Evolutionary conservation across 2,797 vertebrate species (phyloP).

Genomic region (Helicolenus hilgendorfi): DNA sequence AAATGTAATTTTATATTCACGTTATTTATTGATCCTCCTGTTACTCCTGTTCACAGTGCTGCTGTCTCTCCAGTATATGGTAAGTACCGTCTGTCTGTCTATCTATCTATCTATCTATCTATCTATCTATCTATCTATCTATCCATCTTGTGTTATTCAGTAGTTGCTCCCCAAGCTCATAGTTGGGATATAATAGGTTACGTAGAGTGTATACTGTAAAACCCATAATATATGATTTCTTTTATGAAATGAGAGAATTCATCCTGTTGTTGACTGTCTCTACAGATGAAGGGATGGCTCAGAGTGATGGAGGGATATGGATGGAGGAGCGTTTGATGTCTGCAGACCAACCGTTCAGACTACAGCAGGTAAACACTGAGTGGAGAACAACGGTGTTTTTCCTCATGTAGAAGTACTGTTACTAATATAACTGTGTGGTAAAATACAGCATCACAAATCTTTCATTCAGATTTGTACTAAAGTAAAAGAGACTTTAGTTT

Average conservation of each 20-base stretch:
- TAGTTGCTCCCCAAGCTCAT: too few relatives aligned
- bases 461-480: not conserved
- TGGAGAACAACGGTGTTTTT: not conserved
- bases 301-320: conserved; percentile 11
- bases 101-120: not conserved
- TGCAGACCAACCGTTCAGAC: not conserved
- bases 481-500: not conserved
- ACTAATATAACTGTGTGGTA: not conserved
- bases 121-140: not conserved
- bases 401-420: not conserved
- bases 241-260: not conserved
- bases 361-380: conserved; percentile 31
- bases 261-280: not conserved
- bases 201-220: not conserved
- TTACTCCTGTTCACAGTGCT: conserved; percentile 35
- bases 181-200: too few relatives aligned
- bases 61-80: not conserved
- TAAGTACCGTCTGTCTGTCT: conserved; percentile 11
- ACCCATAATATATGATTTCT: not conserved
- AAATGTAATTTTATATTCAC: not conserved
- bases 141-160: not conserved
- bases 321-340: not conserved
- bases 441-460: not conserved
- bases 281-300: not conserved
- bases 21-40: not conserved